Evolutionary conservation across 2,797 vertebrate species (phyloP), one percentile per base, ranked within the genome.

Genomic region (Hafferia zeledoni): DNA sequence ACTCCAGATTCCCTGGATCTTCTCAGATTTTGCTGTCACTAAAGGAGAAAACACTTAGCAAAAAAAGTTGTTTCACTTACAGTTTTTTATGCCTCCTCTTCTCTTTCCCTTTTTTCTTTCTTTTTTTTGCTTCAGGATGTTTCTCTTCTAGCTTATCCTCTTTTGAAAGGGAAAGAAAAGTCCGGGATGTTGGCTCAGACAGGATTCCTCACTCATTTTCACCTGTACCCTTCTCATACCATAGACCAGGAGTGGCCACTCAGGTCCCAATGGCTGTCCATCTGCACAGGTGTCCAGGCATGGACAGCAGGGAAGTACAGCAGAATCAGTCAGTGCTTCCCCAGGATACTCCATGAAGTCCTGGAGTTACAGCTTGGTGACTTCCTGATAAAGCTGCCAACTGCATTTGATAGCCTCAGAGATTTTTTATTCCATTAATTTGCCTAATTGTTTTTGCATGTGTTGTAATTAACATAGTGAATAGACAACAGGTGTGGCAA

Each of bases 261-360:
- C 17, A 2, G 1, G 6, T 37, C 20, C 27, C 57, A 49, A 0
- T 0, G 5, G 10, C 6, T 67, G 55, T 35, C 37, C 18, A 17
- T 7, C 57, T 37, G 15, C 17, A 28, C 6, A 13, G 28, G 30
- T 5, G 11, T 71, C 33, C 47, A 71, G 46, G 27, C 11, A n/a
- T 0, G 1, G 18, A 49, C 6, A 59, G 23, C 12, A 61, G 6
- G 13, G 17, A 56, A 43, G 6, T 4, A 3, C 43, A 55, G n/a
- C 20, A 57, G 44, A 81, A 37, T 4, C 8, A 37, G 19, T 6
- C 39, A 67, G 35, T 5, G 3, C 16, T 87, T 72, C 28, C 31
- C 35, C 55, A 44, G 47, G 35, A 57, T 5, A 2, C 6, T 24
- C 11, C 13, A 13, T 7, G 14, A 71, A 7, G 28, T 47, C 24